Conservation (phyloP, 2,888 invertebrate species). For the Emmelina monodactyla region DNA sequence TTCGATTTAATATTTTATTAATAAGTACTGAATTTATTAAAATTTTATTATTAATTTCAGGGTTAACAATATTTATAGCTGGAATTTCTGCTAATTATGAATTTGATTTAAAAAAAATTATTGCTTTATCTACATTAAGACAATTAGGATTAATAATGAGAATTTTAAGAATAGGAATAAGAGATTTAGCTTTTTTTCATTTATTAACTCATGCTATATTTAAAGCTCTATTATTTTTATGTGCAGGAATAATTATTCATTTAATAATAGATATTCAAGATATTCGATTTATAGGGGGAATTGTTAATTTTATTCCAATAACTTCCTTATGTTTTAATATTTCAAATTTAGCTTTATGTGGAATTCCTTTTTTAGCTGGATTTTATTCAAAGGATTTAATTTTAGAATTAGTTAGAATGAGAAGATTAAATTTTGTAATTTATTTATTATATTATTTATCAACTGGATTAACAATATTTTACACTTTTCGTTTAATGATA, state of each 20-base stretch:
- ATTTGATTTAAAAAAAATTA: slow-evolving; percentile 79
- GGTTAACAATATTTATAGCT: slow-evolving; percentile 69
- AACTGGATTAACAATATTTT: slow-evolving; percentile 65
- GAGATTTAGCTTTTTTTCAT: slow-evolving; percentile 73
- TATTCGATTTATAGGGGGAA: slow-evolving; percentile 68
- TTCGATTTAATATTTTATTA: slow-evolving; percentile 70
- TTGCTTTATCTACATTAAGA: slow-evolving; percentile 79
- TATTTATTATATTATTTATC: slow-evolving; percentile 65
- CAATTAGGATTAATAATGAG: slow-evolving; percentile 78
- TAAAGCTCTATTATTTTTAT: slow-evolving; percentile 78
- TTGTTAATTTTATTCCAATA: slow-evolving; percentile 56
- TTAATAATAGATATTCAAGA: slow-evolving; percentile 69
- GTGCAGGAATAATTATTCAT: slow-evolving; percentile 75
- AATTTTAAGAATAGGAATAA: slow-evolving; percentile 63
- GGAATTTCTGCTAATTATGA: slow-evolving; percentile 70
- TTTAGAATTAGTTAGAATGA: slow-evolving; percentile 63
- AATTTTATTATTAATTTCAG: slow-evolving; percentile 61
- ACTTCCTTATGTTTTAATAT: slow-evolving; percentile 63
- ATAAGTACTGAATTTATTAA: slow-evolving; percentile 36
- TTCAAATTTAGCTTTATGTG: slow-evolving; percentile 69
- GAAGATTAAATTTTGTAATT: slow-evolving; percentile 58
- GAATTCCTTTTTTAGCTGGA: slow-evolving; percentile 70
- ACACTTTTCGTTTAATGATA: slow-evolving; percentile 64
- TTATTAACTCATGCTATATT: slow-evolving; percentile 77
- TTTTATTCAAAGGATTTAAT: slow-evolving; percentile 73